Conservation (phyloP, 92 coral and sea anemone genomes). For the Isaurus tuberculatus region DNA sequence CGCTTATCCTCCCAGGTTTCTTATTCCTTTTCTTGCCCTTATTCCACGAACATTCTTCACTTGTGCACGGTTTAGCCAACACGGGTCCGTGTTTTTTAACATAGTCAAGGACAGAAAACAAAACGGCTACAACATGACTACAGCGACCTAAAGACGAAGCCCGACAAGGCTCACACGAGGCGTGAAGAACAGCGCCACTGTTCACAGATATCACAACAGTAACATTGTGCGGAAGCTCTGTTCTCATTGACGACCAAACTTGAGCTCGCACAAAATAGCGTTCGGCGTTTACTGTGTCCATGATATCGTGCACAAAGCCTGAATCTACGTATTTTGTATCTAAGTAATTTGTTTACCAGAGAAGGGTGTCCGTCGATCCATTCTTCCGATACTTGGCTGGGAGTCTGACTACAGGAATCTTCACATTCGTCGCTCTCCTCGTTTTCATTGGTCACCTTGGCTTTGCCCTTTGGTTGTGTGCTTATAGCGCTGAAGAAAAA, state of each 20-base stretch:
- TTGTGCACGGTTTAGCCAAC: constrained; percentile 30
- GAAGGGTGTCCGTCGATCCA: too few relatives aligned
- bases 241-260: constrained; percentile 74
- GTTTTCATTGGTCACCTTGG: too few relatives aligned
- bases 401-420: too few relatives aligned
- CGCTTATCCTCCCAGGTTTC: constrained; percentile 32
- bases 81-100: constrained; percentile 23
- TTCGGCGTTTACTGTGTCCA: constrained; percentile 43
- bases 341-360: too few relatives aligned
- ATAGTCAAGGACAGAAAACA: constrained; percentile 22
- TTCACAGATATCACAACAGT: constrained; percentile 37
- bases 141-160: constrained; percentile 63
- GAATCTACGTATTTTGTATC: constrained; percentile 62
- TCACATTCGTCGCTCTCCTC: too few relatives aligned
- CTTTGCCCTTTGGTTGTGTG: too few relatives aligned
- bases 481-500: too few relatives aligned
- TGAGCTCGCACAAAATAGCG: constrained; percentile 63
- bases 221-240: constrained; percentile 56
- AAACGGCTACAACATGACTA: constrained; percentile 63
- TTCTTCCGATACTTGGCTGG: too few relatives aligned
- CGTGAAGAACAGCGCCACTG: constrained; percentile 65
- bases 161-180: constrained; percentile 62
- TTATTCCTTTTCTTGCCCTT: constrained; percentile 55
- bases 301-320: constrained; percentile 63
- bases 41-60: constrained; percentile 50